These are phyloP conservation scores for Rhinopomastus cyanomelas DNA, from an alignment of 2,113 vertebrate genomes.

Conservation along the genomic window DNA sequence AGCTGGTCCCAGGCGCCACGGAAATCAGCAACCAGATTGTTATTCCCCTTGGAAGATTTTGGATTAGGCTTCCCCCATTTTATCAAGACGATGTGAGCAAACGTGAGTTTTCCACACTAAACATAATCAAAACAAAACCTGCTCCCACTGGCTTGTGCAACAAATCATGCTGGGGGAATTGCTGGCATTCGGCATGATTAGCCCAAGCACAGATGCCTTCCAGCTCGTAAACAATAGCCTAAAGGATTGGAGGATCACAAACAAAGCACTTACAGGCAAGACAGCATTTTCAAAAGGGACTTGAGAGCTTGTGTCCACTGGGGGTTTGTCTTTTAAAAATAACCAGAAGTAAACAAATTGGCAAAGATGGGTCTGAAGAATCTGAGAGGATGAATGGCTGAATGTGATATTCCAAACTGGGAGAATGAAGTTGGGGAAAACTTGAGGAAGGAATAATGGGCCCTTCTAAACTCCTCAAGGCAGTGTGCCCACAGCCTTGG, in stretches of 20 bases:
- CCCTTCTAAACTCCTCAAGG: neutral
- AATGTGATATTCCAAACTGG: neutral
- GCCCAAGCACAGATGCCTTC: constrained; percentile 49
- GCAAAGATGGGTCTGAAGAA: neutral
- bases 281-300: constrained; percentile 52
- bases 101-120: constrained; percentile 13
- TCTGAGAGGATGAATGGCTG: neutral
- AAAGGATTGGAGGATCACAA: constrained; percentile 64
- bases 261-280: constrained; percentile 60
- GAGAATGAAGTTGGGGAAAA: neutral
- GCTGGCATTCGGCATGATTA: constrained; percentile 56
- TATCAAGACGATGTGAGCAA: neutral
- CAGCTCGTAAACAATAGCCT: constrained; percentile 64
- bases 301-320: constrained; percentile 52
- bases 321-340: constrained; percentile 64
- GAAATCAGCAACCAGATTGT: neutral
- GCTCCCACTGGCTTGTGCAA: constrained; percentile 40
- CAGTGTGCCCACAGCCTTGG: neutral
- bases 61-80: neutral
- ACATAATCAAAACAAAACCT: constrained; percentile 48
- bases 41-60: neutral
- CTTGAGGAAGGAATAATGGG: neutral
- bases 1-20: neutral
- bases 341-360: constrained; percentile 60
- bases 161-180: constrained; percentile 62